phyloP scores from a whole-genome alignment of 2,888 invertebrate genomes.

The Torymus auratus region DNA sequence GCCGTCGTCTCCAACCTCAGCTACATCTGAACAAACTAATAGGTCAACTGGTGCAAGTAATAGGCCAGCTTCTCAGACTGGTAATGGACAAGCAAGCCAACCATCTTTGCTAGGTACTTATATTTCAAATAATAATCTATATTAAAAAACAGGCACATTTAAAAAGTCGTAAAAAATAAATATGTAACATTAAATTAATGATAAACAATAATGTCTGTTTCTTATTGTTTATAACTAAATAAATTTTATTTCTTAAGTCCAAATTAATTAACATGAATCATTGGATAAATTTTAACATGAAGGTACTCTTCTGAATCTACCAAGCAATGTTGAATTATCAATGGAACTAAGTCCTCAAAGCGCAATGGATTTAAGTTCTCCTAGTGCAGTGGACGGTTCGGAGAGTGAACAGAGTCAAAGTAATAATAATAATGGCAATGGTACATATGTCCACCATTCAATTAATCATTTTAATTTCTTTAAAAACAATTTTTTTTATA shows the following conservation, averaged over 20 bases:
- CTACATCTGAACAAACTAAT: constrained; percentile 51
- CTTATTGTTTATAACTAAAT: too few relatives aligned
- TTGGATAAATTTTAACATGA: constrained; percentile 39
- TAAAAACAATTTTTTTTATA: neutral
- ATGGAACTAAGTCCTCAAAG: constrained; percentile 80
- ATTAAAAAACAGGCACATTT: too few relatives aligned
- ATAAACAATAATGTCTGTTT: constrained; percentile 26
- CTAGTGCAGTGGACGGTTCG: constrained; percentile 54
- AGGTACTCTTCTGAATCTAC: constrained; percentile 72
- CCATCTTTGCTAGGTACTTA: constrained; percentile 52
- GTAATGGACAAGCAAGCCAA: constrained; percentile 36
- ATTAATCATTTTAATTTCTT: neutral
- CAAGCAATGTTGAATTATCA: constrained; percentile 79
- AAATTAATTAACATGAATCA: constrained; percentile 12
- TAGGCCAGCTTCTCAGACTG: constrained; percentile 35
- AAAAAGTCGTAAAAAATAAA: neutral
- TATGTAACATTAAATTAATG: neutral
- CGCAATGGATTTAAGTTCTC: constrained; percentile 53
- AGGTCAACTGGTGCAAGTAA: constrained; percentile 38
- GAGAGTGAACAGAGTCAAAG: constrained; percentile 67
- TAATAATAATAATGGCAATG: constrained; percentile 61
- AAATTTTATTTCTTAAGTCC: too few relatives aligned
- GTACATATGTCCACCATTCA: constrained; percentile 38
- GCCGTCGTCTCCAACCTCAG: constrained; percentile 63
- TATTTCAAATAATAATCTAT: neutral